Conservation (phyloP, 2,797 vertebrate genomes). For the Pseudochaenichthys georgianus region DNA sequence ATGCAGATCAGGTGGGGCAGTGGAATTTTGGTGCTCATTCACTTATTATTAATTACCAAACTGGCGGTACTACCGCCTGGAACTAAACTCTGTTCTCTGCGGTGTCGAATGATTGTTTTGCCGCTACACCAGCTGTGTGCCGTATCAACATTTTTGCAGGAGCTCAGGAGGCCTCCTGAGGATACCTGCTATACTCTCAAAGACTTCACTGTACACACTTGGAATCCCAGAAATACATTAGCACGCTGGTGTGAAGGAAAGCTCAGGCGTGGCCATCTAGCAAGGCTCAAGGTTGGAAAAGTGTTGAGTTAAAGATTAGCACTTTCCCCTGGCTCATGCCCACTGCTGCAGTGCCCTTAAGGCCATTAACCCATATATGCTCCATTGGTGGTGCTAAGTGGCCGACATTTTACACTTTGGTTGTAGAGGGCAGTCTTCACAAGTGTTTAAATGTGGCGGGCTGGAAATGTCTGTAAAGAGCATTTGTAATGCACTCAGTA, state of each 20-base stretch:
- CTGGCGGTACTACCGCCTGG: conserved; percentile 17
- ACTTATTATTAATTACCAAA: conserved; percentile 39
- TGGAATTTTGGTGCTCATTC: conserved; percentile 30
- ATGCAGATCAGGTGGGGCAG: conserved; percentile 28
- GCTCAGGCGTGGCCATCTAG: background rate
- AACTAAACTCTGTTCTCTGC: conserved; percentile 27
- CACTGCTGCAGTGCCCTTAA: conserved; percentile 11
- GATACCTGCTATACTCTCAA: background rate
- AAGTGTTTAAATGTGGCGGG: background rate
- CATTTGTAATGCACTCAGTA: background rate
- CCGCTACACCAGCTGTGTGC: conserved; percentile 27
- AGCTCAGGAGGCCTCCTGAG: conserved; percentile 26
- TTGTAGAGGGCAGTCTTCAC: conserved; percentile 1
- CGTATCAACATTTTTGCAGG: conserved; percentile 10
- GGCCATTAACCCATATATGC: conserved; percentile 15
- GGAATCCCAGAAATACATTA: conserved; percentile 14
- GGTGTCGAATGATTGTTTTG: conserved; percentile 28
- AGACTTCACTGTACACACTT: conserved; percentile 14
- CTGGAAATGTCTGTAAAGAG: background rate
- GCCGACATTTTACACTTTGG: background rate
- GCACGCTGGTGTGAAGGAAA: background rate
- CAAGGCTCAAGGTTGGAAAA: conserved; percentile 7
- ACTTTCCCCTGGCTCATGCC: conserved; percentile 8
- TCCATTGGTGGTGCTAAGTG: conserved; percentile 11
- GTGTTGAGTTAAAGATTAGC: conserved; percentile 18